These are phyloP conservation scores for Echinometra lucunter DNA, from an alignment of 53 echinoderm and acorn worm genomes.

Conservation along the genomic window DNA sequence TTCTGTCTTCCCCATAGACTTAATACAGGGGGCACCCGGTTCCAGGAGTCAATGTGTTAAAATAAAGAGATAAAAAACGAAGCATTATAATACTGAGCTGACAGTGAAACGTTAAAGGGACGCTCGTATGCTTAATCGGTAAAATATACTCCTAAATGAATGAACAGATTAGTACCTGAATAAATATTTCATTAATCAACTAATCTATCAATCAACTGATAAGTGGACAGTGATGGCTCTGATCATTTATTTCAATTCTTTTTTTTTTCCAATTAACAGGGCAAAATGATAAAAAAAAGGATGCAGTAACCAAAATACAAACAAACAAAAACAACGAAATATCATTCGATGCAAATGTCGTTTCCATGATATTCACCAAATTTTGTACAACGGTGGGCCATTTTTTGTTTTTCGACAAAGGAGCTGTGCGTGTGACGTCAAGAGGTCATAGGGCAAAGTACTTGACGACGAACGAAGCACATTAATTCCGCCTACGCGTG, in stretches of 20 bases:
- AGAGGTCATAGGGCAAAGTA: constrained; percentile 39
- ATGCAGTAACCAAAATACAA: neutral
- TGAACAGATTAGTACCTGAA: neutral
- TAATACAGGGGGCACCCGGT: no score
- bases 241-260: neutral
- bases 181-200: neutral
- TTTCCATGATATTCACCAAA: neutral
- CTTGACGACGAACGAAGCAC: constrained; percentile 6
- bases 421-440: neutral
- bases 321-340: neutral
- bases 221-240: neutral
- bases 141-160: neutral
- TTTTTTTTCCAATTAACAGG: neutral
- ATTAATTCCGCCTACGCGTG: constrained; percentile 26
- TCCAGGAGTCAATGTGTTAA: no score
- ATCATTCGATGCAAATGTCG: neutral
- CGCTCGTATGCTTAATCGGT: neutral
- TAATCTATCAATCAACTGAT: neutral
- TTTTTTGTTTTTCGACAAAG: constrained; percentile 2
- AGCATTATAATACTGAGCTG: neutral
- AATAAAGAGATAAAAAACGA: neutral
- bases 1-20: no score
- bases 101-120: neutral
- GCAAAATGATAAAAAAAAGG: neutral
- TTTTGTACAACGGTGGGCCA: neutral